phyloP scores from a whole-genome alignment of 2,888 invertebrate species.

The Prionchulus punctatus region DNA sequence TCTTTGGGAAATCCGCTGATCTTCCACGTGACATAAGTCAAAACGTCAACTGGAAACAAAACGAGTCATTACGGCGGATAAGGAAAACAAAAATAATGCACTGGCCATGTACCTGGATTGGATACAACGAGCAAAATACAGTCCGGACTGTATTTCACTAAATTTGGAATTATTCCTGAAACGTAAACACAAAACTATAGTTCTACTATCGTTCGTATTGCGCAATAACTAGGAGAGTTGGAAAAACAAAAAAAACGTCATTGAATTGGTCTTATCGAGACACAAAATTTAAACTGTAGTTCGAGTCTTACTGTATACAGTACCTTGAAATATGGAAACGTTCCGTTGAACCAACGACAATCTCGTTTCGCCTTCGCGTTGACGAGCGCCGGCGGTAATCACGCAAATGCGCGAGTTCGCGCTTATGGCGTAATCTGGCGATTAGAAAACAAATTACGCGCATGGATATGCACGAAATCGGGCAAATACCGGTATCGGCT shows the following conservation, averaged over 20 bases:
- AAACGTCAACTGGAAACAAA: slow-evolving; percentile 52
- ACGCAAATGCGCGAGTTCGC: slow-evolving; percentile 62
- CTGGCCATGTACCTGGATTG: slow-evolving; percentile 48
- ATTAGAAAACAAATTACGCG: not conserved
- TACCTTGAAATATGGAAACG: slow-evolving; percentile 62
- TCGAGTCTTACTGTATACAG: too few relatives aligned
- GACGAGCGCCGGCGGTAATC: slow-evolving; percentile 76
- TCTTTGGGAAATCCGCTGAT: slow-evolving; percentile 70
- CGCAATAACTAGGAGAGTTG: too few relatives aligned
- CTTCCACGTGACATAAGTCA: slow-evolving; percentile 89
- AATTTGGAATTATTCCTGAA: slow-evolving; percentile 55
- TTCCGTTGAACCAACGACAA: slow-evolving; percentile 72
- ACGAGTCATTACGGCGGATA: not conserved
- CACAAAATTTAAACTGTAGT: too few relatives aligned
- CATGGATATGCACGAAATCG: not conserved
- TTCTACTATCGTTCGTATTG: too few relatives aligned
- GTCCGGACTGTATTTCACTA: slow-evolving; percentile 66
- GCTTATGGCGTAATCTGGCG: slow-evolving; percentile 50
- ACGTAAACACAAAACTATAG: not conserved
- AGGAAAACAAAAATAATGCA: not conserved
- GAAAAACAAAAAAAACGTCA: not conserved
- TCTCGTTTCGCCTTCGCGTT: slow-evolving; percentile 72
- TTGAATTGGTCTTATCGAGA: too few relatives aligned
- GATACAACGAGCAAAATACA: slow-evolving; percentile 69
- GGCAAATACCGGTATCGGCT: slow-evolving; percentile 46